Evolutionary conservation across 2,113 vertebrate genomes (phyloP), one percentile per base, ranked within the genome.

Genomic region (Stictonetta naevosa): DNA sequence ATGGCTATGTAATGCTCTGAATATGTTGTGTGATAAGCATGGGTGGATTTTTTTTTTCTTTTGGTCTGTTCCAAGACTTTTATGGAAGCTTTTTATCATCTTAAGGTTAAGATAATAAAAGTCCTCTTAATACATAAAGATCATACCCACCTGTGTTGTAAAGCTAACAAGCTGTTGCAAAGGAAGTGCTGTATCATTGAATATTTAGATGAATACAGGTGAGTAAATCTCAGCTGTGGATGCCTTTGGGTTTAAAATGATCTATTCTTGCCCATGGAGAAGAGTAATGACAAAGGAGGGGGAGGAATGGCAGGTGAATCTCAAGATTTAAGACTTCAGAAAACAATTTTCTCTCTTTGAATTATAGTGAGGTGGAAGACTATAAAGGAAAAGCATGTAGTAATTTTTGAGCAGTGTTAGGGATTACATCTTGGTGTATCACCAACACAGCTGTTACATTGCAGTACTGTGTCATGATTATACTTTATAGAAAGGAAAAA

Each of bases 381-480:
- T 52, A 22, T 46, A 46, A 81, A 74, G 59, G 64, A 86, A 83
- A 80, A 92, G 80, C 48, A 33, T 21, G 5, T 56, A 8, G 52
- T 85, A 59, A 33, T 36, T 90, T 80, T 55, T 88, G n/a, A 78
- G 26, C 31, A 40, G 46, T 83, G 11, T 40, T 90, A 21, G 29
- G 68, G 60, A 78, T 96, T 95, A 34, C 28, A 8, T 92, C 56
- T 85, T 80, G 23, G 50, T 86, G 62, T 74, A 84, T 93, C 56
- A 34, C 76, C 64, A 67, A 21, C 64, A 68, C 86, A 90, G 76
- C 94, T 97, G 86, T 88, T 93, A 55, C 58, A 28, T 14, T 95
- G 64, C 52, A 75, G 3, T 88, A 67, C 34, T 36, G 8, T 93
- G 82, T 92, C 83, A 52, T 90, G 90, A 90, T 88, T 94, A 38